phyloP scores from a whole-genome alignment of 2,888 invertebrate genomes.

The Drosophila anomelani region DNA sequence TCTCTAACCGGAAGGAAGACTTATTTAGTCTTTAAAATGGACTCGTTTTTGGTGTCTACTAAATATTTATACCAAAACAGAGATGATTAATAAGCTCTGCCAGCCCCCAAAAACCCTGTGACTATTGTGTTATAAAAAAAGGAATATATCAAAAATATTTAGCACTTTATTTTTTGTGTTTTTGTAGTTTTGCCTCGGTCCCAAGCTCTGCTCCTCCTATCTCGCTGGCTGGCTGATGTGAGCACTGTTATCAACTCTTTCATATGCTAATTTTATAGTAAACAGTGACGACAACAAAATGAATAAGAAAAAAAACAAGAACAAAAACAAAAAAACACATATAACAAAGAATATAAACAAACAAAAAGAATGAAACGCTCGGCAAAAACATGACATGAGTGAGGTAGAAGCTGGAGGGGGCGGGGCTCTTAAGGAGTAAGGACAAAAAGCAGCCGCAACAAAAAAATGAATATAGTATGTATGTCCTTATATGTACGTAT shows the following conservation, averaged over 20 bases:
- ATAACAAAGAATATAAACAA: constrained; percentile 17
- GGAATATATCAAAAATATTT: background rate
- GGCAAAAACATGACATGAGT: constrained; percentile 33
- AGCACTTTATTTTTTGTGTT: background rate
- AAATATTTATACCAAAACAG: too few relatives aligned
- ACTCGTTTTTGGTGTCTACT: too few relatives aligned
- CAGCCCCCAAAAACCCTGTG: background rate
- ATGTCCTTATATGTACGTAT: constrained; percentile 34
- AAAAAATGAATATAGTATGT: constrained; percentile 15
- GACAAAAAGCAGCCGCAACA: constrained; percentile 23
- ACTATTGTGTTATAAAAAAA: background rate
- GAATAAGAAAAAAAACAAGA: background rate
- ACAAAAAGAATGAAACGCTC: constrained; percentile 33
- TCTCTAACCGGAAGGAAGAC: too few relatives aligned
- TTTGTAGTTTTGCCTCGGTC: background rate
- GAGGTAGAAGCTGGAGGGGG: background rate
- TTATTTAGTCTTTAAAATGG: too few relatives aligned
- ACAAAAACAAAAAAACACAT: background rate
- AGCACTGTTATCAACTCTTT: constrained; percentile 39
- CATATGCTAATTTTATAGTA: constrained; percentile 72
- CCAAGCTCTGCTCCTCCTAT: background rate
- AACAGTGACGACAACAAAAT: constrained; percentile 54
- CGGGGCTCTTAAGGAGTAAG: constrained; percentile 8
- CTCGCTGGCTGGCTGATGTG: background rate
- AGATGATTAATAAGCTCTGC: too few relatives aligned